These are phyloP conservation scores for Ctenopoma multispine DNA, from an alignment of 2,797 vertebrate species.

Conservation along the genomic window DNA sequence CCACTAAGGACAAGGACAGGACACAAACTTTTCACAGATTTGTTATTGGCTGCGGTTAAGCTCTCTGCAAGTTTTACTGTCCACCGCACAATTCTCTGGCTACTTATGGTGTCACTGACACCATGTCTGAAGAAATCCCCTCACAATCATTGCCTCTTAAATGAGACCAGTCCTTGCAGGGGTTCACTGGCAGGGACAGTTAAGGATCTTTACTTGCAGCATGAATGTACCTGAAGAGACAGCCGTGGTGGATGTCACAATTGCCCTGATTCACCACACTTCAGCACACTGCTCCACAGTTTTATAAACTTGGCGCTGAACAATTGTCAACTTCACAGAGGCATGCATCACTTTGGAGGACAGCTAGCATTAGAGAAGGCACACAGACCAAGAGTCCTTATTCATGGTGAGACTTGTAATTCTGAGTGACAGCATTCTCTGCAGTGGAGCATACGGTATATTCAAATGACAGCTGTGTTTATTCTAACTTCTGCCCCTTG, in stretches of 20 bases:
- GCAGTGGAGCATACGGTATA: background rate
- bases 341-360: constrained; percentile 29
- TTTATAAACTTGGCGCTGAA: constrained; percentile 37
- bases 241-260: constrained; percentile 55
- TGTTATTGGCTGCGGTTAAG: constrained; percentile 28
- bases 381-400: constrained; percentile 19
- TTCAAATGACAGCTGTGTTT: constrained; percentile 6
- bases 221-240: constrained; percentile 57
- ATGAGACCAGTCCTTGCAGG: constrained; percentile 53
- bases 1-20: constrained; percentile 7
- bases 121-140: constrained; percentile 13
- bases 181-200: constrained; percentile 35
- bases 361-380: constrained; percentile 17
- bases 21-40: background rate
- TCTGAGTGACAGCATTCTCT: background rate
- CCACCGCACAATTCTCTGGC: constrained; percentile 23
- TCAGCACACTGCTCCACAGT: constrained; percentile 27
- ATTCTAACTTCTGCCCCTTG: background rate
- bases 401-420: constrained; percentile 26
- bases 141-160: constrained; percentile 42
- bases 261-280: constrained; percentile 55
- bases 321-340: constrained; percentile 35
- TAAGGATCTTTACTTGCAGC: constrained; percentile 28
- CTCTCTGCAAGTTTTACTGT: constrained; percentile 44
- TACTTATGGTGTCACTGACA: constrained; percentile 28